These are phyloP conservation scores for Caenorhabditis zanzibari DNA, from an alignment of 2,888 invertebrate genomes.

Conservation along the genomic window DNA sequence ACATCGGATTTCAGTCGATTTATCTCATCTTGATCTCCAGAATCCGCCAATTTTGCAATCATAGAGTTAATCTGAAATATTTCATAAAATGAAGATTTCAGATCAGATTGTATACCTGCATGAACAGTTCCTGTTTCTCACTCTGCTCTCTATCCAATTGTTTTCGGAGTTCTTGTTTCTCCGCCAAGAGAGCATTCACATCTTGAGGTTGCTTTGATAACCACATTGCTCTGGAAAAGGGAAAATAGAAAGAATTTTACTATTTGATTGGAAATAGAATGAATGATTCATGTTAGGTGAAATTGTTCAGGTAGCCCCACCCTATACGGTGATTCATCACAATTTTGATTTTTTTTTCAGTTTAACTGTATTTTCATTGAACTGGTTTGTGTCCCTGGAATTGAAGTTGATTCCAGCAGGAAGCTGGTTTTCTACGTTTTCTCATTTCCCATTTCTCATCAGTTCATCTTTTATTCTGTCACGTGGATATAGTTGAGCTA, in stretches of 20 bases:
- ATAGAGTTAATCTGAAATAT: conserved; percentile 78
- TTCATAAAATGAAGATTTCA: not conserved
- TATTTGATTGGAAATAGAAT: not conserved
- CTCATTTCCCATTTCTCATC: conserved; percentile 5
- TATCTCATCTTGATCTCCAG: conserved; percentile 62
- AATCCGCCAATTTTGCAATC: conserved; percentile 80
- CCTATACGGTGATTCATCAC: conserved; percentile 16
- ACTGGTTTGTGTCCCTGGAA: not conserved
- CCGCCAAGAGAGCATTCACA: conserved; percentile 76
- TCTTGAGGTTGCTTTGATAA: conserved; percentile 78
- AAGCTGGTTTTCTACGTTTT: not conserved
- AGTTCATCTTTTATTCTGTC: conserved; percentile 22
- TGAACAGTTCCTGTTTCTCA: conserved; percentile 82
- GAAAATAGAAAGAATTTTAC: not conserved
- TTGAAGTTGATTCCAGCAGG: not conserved
- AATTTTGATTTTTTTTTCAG: not conserved
- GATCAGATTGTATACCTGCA: conserved; percentile 73
- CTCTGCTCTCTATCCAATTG: conserved; percentile 81
- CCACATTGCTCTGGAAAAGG: conserved; percentile 71
- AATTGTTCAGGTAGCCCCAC: conserved; percentile 9
- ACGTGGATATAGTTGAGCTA: conserved; percentile 26
- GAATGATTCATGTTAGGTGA: conserved; percentile 11
- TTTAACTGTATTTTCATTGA: not conserved
- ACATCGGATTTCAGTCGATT: conserved; percentile 65
- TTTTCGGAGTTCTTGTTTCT: conserved; percentile 79